Percentiles rank a stretch among this genome's conserved stretches.
Conservation (phyloP, 2,797 vertebrate genomes). For the Phrynocephalus guinanensis region DNA sequence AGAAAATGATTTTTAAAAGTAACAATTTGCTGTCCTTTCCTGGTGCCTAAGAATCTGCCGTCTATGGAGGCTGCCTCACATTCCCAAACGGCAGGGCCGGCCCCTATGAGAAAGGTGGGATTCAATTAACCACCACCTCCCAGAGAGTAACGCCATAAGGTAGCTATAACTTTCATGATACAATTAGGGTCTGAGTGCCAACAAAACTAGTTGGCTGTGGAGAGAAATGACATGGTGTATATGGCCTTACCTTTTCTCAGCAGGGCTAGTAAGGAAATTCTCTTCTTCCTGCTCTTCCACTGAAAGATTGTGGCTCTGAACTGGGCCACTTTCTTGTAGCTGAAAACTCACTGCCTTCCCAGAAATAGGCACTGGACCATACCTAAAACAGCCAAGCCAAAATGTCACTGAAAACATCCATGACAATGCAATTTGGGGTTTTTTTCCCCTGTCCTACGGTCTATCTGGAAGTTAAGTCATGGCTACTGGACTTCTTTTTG, state of each 20-base stretch:
- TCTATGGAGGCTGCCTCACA: too few relatives aligned
- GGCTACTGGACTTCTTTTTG: too few relatives aligned
- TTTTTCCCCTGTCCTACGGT: not conserved
- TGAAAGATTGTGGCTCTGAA: conserved; percentile 46
- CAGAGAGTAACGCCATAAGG: not conserved
- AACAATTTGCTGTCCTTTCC: not conserved
- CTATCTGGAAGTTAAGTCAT: too few relatives aligned
- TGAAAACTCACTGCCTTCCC: conserved; percentile 54
- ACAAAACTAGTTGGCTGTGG: not conserved
- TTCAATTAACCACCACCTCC: not conserved
- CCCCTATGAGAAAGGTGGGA: not conserved
- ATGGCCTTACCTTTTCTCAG: conserved; percentile 55
- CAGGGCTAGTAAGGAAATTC: conserved; percentile 54
- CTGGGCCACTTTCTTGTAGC: conserved; percentile 45
- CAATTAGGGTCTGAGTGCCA: not conserved
- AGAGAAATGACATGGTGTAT: not conserved
- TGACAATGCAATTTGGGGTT: not conserved
- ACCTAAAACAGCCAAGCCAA: conserved; percentile 50
- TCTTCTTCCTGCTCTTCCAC: conserved; percentile 52
- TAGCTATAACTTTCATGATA: not conserved
- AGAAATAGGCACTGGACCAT: conserved; percentile 31
- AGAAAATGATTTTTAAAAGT: not conserved
- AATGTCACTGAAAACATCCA: accelerated
- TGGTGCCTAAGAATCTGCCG: not conserved
- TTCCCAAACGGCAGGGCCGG: not conserved